phyloP scores from a whole-genome alignment of 2,113 vertebrate species.

The Lepidothrix coronata region DNA sequence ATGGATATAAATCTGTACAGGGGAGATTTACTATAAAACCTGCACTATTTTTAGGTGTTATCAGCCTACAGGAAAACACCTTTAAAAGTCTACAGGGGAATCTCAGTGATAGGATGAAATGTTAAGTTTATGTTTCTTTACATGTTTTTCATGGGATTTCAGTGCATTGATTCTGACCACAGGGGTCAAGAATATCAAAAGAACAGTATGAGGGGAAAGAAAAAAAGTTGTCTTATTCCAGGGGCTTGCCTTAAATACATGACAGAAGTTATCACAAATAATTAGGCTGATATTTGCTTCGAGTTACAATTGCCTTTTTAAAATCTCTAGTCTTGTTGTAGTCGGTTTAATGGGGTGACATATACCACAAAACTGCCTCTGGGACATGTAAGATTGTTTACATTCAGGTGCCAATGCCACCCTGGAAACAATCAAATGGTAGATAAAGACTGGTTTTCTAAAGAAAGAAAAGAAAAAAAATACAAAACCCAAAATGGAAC shows the following conservation, averaged over 20 bases:
- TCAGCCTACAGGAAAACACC: background rate
- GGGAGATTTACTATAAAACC: background rate
- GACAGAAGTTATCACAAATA: slow-evolving; percentile 77
- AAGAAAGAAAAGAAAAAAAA: background rate
- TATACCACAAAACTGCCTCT: slow-evolving; percentile 7
- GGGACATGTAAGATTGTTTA: slow-evolving; percentile 1
- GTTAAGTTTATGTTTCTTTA: background rate
- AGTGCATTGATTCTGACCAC: background rate
- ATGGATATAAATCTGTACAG: background rate
- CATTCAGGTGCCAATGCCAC: slow-evolving; percentile 21
- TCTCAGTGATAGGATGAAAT: background rate
- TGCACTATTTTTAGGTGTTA: background rate
- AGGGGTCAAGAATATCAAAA: slow-evolving; percentile 28
- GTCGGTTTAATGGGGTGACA: slow-evolving; percentile 52
- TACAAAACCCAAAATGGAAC: accelerated
- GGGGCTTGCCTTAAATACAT: slow-evolving; percentile 71
- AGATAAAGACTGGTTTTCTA: background rate
- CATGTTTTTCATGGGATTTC: background rate
- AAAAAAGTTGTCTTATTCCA: slow-evolving; percentile 39
- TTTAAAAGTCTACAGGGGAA: background rate
- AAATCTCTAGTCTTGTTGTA: slow-evolving; percentile 57
- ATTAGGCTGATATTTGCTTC: slow-evolving; percentile 77
- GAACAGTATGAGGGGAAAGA: background rate
- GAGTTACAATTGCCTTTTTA: slow-evolving; percentile 69
- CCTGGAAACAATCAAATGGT: background rate